These are phyloP conservation scores for Eucidaris tribuloides DNA, from an alignment of 35 echinoderm and acorn worm species.

Conservation along the genomic window DNA sequence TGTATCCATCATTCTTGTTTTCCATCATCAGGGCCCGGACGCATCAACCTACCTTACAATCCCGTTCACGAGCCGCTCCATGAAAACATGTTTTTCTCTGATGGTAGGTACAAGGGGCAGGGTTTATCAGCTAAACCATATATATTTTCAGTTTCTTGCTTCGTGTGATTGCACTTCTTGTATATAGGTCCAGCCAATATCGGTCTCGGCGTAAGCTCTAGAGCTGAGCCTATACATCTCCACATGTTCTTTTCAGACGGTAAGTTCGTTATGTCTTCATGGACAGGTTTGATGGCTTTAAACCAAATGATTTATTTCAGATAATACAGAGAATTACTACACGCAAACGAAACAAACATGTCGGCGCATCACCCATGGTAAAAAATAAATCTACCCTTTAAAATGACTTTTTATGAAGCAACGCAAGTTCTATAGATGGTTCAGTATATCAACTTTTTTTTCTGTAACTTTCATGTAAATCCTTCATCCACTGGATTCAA, in stretches of 20 bases:
- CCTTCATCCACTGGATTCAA: no score
- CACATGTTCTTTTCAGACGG: slow-evolving; percentile 91
- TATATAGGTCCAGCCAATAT: slow-evolving; percentile 71
- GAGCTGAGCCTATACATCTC: slow-evolving; percentile 44
- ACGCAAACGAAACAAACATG: no score
- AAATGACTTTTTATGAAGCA: no score
- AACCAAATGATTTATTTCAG: no score
- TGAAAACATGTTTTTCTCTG: slow-evolving; percentile 2
- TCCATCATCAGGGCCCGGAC: neutral
- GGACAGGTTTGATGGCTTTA: no score
- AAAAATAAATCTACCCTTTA: no score
- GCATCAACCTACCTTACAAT: neutral
- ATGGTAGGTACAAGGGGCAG: neutral
- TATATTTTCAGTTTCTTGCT: neutral
- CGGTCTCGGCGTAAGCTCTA: slow-evolving; percentile 41
- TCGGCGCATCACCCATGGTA: no score
- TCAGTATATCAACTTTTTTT: no score
- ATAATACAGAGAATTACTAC: no score
- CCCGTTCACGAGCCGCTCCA: neutral
- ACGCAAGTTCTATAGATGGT: no score
- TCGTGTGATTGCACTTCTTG: neutral
- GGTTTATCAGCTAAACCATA: no score
- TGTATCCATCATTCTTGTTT: neutral
- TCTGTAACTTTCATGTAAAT: no score
- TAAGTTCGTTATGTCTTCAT: slow-evolving; percentile 21